Base-by-base conservation (phyloP, 1,140 invertebrate species). In the Heliconius himera region DNA sequence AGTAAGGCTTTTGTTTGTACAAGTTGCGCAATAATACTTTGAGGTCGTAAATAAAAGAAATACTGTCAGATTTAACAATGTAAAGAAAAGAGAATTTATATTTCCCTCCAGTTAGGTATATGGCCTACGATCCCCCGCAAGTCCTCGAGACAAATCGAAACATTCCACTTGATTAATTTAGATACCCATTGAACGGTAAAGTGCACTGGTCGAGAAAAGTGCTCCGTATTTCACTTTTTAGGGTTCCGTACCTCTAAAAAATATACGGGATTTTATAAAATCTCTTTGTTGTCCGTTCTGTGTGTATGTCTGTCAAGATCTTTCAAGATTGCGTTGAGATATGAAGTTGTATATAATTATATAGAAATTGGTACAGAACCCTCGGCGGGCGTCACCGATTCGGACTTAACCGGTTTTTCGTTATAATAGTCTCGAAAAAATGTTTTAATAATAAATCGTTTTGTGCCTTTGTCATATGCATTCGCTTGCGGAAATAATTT, bases 81-180 rank as follows among this genome's bases (percentile, higher is more conserved):
- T 66, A 29, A 29, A 66, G 60, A 56, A 5, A 66, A 66, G 60
- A 16, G 22, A 66, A 66, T 6, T 66, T 66, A 66, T 66, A 66
- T 66, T 74, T 75, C 41, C 38, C 33, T 54, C 77, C 41, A 60
- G 75, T 75, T 75, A 66, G 22, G 13, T 54, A 73, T 33, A 79
- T 77, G 78, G 77, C 36, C 78, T 80, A 56, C 29, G 16, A 70
- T 76, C 60, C n/a, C 60, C 74, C 74, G 29, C 77, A 60, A 51
- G 75, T 79, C 66, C 70, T 74, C 41, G 78, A 85, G 84, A 84
- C 81, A 76, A 82, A 85, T 85, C 75, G 79, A 74, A 82, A 74
- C 77, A 79, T 82, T 85, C 78, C 74, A 76, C 81, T 79, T 85
- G 84, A 85, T 85, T 85, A 82, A 85, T 85, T 79, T 80, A 77